These are phyloP conservation scores for Cariama cristata DNA, from an alignment of 2,113 vertebrate species.

Conservation along the genomic window DNA sequence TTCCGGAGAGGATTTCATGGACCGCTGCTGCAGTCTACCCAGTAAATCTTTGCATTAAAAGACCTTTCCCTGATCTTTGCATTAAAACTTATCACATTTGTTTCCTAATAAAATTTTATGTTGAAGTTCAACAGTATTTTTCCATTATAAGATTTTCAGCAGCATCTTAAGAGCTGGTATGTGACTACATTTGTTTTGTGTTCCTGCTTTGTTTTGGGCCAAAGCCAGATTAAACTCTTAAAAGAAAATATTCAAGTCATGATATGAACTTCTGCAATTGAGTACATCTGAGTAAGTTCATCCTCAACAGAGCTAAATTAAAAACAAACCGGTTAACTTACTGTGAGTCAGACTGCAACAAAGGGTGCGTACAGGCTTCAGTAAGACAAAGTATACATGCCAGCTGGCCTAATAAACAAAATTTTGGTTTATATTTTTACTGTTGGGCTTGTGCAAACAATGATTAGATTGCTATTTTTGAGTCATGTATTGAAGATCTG, in stretches of 20 bases:
- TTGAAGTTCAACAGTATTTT: not conserved
- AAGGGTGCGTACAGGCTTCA: not conserved
- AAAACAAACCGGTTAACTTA: not conserved
- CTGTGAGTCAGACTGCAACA: not conserved
- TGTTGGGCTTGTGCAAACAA: not conserved
- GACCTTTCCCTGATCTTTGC: not conserved
- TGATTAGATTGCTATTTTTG: not conserved
- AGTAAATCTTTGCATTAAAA: not conserved
- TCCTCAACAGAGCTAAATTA: not conserved
- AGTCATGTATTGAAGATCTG: not conserved
- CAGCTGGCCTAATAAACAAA: not conserved
- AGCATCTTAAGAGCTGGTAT: not conserved
- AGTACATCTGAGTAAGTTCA: not conserved
- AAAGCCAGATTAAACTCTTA: not conserved
- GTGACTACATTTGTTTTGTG: not conserved
- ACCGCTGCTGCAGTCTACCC: not conserved
- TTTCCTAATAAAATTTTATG: not conserved
- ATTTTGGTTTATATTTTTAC: not conserved
- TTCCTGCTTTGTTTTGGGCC: not conserved
- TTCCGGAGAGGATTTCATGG: not conserved
- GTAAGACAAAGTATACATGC: not conserved
- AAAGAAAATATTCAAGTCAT: slow-evolving; percentile 6
- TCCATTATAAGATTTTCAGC: not conserved
- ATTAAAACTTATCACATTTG: not conserved
- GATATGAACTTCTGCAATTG: not conserved